Percentiles rank a stretch among this genome's conserved stretches.
Evolutionary conservation across 2,888 invertebrate genomes (phyloP).

Genomic region (Mylabris sibirica): DNA sequence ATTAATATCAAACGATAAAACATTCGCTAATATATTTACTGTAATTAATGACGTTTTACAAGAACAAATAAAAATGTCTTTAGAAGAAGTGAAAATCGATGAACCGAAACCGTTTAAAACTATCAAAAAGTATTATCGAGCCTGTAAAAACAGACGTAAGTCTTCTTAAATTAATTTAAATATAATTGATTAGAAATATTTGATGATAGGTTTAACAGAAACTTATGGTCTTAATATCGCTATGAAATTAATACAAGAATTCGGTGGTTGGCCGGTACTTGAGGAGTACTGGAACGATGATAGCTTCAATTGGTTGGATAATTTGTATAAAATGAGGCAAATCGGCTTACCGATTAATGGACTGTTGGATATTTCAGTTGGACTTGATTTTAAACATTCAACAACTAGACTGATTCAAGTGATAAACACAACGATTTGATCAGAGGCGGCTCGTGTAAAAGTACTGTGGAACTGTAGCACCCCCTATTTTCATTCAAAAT

Average conservation of each 20-base stretch:
- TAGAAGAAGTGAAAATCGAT: conserved; percentile 70
- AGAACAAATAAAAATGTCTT: conserved; percentile 65
- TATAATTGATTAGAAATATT: background rate
- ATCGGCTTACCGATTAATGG: conserved; percentile 38
- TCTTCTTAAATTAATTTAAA: background rate
- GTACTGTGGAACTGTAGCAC: too few species aligned
- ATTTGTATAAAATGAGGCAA: conserved; percentile 27
- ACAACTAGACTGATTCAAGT: conserved; percentile 38
- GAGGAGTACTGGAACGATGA: conserved; percentile 61
- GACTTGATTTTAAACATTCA: conserved; percentile 41
- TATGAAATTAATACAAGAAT: conserved; percentile 70
- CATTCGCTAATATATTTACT: conserved; percentile 62
- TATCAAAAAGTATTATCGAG: conserved; percentile 82
- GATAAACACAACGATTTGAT: conserved; percentile 1
- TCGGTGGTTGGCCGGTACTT: conserved; percentile 94
- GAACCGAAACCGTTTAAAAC: conserved; percentile 78
- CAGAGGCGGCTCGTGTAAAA: too few species aligned
- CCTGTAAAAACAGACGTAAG: conserved; percentile 83
- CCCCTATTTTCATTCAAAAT: too few species aligned
- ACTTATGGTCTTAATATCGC: conserved; percentile 78
- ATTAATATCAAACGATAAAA: conserved; percentile 77
- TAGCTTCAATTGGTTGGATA: conserved; percentile 35
- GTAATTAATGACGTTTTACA: conserved; percentile 61
- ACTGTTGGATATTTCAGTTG: conserved; percentile 37
- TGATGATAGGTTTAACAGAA: conserved; percentile 72